A percentile compares a stretch with the other conserved stretches of the same genome.
These are phyloP conservation scores for Neolamprologus sp. DNA, from an alignment of 2,113 vertebrate genomes.

Conservation along the genomic window DNA sequence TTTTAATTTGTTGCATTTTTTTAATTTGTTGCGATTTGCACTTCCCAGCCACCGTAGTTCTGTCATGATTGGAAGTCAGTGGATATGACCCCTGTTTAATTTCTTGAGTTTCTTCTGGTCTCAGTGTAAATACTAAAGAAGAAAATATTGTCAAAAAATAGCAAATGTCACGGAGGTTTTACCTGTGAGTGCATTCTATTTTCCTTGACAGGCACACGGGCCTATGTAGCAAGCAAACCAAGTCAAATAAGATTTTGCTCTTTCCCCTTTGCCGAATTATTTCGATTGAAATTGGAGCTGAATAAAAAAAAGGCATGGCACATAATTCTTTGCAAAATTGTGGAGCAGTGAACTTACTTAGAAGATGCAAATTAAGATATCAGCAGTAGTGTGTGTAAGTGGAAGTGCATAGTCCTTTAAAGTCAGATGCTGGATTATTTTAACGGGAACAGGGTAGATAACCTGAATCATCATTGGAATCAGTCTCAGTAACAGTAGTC, in stretches of 20 bases:
- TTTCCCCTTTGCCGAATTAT: constrained; percentile 2
- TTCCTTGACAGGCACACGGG: not conserved
- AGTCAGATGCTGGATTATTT: not conserved
- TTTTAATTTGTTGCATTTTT: not conserved
- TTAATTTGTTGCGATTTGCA: not conserved
- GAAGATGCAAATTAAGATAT: constrained; percentile 33
- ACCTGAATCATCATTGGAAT: constrained; percentile 25
- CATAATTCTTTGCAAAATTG: constrained; percentile 11
- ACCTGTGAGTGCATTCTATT: constrained; percentile 8
- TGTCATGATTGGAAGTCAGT: constrained; percentile 19
- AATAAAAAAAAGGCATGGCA: constrained; percentile 1
- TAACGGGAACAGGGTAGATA: not conserved
- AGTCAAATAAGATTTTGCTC: constrained; percentile 3
- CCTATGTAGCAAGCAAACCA: not conserved
- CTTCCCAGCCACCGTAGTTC: not conserved
- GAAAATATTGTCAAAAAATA: constrained; percentile 14
- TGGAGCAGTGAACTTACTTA: constrained; percentile 3
- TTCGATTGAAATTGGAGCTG: not conserved
- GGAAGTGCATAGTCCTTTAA: not conserved
- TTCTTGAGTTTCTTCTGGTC: constrained; percentile 3
- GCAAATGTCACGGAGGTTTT: constrained; percentile 4
- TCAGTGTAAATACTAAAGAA: not conserved
- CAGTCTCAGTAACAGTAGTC: not conserved
- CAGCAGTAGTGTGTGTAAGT: constrained; percentile 12
- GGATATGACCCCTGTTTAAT: constrained; percentile 26